A percentile compares a stretch with the other conserved stretches of the same genome.
Evolutionary conservation across 1,140 invertebrate genomes (phyloP).

Genomic region (Macrostomum lignano): DNA sequence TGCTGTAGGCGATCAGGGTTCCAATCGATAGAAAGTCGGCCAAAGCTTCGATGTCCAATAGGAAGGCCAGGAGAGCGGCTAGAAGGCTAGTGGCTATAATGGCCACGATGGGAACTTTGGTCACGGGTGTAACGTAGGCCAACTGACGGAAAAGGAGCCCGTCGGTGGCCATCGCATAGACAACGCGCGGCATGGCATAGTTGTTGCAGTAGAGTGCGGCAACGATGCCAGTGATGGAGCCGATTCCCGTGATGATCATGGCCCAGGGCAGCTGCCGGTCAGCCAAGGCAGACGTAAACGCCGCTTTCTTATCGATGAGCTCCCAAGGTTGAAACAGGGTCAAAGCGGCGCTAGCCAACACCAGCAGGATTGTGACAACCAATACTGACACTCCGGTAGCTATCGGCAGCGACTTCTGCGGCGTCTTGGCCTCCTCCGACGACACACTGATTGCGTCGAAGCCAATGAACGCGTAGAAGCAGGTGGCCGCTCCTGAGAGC

Average conservation of each 20-base stretch:
- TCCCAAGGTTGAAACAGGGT: slow-evolving; percentile 12
- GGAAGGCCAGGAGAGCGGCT: slow-evolving; percentile 45
- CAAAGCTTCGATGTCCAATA: slow-evolving; percentile 59
- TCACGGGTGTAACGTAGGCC: no score
- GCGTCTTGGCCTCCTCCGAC: no score
- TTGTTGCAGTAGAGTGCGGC: slow-evolving; percentile 48
- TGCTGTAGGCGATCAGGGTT: slow-evolving; percentile 58
- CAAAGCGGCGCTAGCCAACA: slow-evolving; percentile 10
- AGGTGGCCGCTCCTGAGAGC: no score
- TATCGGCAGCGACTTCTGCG: slow-evolving; percentile 13
- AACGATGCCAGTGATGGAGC: slow-evolving; percentile 61
- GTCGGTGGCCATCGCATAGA: slow-evolving; percentile 62
- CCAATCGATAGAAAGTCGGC: slow-evolving; percentile 81
- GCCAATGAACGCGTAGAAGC: no score
- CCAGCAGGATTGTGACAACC: slow-evolving; percentile 14
- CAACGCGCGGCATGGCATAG: slow-evolving; percentile 48
- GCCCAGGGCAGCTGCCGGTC: slow-evolving; percentile 38
- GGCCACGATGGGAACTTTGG: no score
- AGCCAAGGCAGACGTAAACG: slow-evolving; percentile 52
- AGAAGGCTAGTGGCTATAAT: no score
- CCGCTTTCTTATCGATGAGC: slow-evolving; percentile 39
- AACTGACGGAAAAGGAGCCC: slow-evolving; percentile 48
- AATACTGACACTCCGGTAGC: slow-evolving; percentile 12
- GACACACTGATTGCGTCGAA: no score
- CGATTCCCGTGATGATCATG: slow-evolving; percentile 54